A percentile compares a stretch with the other conserved stretches of the same genome.
Conservation (phyloP, 2,888 invertebrate species). For the Andrena fulva region DNA sequence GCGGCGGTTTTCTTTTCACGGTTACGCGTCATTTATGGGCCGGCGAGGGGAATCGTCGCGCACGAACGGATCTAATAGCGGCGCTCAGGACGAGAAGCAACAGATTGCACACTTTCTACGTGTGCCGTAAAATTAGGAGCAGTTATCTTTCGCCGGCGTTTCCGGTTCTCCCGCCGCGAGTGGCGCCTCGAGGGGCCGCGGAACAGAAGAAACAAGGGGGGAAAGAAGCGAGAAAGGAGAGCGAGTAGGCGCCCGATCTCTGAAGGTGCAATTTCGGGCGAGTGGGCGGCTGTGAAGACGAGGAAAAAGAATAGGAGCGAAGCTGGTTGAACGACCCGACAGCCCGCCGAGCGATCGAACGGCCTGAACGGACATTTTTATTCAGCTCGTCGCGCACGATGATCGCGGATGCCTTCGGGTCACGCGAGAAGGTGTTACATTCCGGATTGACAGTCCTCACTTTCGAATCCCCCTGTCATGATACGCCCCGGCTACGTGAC, state of each 20-base stretch:
- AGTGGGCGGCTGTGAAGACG: conserved; percentile 61
- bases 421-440: conserved; percentile 55
- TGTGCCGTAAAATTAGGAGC: conserved; percentile 55
- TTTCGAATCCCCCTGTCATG: conserved; percentile 13
- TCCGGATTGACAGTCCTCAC: conserved; percentile 29
- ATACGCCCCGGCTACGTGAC: not conserved
- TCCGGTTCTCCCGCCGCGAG: conserved; percentile 58
- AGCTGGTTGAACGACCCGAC: conserved; percentile 64
- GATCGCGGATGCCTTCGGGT: conserved; percentile 22
- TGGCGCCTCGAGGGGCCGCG: conserved; percentile 64
- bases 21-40: conserved; percentile 25
- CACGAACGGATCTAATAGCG: conserved; percentile 17
- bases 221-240: conserved; percentile 40
- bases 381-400: conserved; percentile 39
- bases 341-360: conserved; percentile 53
- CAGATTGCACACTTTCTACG: conserved; percentile 35
- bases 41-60: not conserved
- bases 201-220: conserved; percentile 1
- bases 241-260: conserved; percentile 66
- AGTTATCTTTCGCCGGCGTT: conserved; percentile 61
- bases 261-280: conserved; percentile 72
- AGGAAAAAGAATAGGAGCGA: conserved; percentile 53
- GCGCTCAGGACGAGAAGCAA: not conserved
- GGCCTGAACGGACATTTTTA: conserved; percentile 61
- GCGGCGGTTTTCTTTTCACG: conserved; percentile 5